A percentile compares a stretch with the other conserved stretches of the same genome.
These are phyloP conservation scores for Hymenochirus boettgeri DNA, from an alignment of 2,113 vertebrate genomes.

Conservation along the genomic window DNA sequence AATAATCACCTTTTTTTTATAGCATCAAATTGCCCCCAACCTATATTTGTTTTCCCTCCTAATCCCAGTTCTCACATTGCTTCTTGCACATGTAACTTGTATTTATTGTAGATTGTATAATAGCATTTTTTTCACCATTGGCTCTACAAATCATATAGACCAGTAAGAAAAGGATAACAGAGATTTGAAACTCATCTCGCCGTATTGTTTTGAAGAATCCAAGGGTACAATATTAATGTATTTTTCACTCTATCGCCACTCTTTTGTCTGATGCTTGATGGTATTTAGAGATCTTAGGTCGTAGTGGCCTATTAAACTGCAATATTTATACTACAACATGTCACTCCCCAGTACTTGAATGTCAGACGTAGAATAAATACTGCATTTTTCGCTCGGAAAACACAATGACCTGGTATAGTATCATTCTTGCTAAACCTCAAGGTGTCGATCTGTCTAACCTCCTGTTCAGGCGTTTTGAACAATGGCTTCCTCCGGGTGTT, in stretches of 20 bases:
- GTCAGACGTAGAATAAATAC: slow-evolving; percentile 52
- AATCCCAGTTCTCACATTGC: neutral
- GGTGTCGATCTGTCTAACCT: slow-evolving; percentile 42
- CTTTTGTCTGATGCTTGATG: slow-evolving; percentile 36
- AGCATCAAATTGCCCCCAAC: neutral
- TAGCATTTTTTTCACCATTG: slow-evolving; percentile 8
- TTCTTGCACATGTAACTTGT: neutral
- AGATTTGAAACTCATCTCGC: slow-evolving; percentile 37
- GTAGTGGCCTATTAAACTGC: slow-evolving; percentile 47
- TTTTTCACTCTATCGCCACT: neutral
- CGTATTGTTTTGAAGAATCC: slow-evolving; percentile 36
- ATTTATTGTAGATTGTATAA: slow-evolving; percentile 20
- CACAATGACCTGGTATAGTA: slow-evolving; percentile 44
- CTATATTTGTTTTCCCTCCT: neutral
- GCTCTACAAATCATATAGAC: slow-evolving; percentile 24
- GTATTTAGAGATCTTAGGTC: slow-evolving; percentile 44
- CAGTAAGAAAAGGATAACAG: slow-evolving; percentile 33
- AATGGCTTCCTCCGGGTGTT: slow-evolving; percentile 23
- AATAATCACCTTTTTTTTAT: slow-evolving; percentile 1
- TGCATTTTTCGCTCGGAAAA: slow-evolving; percentile 49
- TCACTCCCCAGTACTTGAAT: slow-evolving; percentile 49
- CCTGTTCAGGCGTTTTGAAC: slow-evolving; percentile 44
- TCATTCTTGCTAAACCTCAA: neutral
- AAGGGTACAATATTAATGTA: slow-evolving; percentile 34
- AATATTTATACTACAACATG: slow-evolving; percentile 48